Evolutionary conservation across 2,888 invertebrate species (phyloP), one percentile per base, ranked within the genome.

Genomic region (Leistus spinibarbis): DNA sequence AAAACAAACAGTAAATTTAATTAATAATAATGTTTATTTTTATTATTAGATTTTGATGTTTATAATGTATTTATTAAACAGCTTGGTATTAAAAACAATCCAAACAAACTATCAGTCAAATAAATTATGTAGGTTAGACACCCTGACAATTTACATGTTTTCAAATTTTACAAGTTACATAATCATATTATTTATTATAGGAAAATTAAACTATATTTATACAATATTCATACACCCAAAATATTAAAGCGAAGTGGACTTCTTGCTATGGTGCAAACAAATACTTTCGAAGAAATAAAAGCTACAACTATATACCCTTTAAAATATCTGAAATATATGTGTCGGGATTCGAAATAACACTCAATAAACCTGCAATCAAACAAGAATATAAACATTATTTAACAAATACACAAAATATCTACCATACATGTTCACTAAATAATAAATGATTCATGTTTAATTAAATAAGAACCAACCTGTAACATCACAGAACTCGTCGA

Each of bases 401-500:
- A 75, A n/a, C 16, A 40, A 1, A 17, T 53, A 53, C 16, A 66
- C 16, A 22, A 9, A 40, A 10, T 20, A 67, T 3, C 20, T 57
- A n/a, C 13, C 1, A 54, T 16, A 53, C 2, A n/a, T 62, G 5
- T 67, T 54, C 2, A 53, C 40, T 16, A 56, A 10, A 16, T 56
- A 10, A 17, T 57, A 57, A 3, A 54, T 2, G 17, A 9, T 24
- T 54, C 16, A 60, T 3, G 13, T 27, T n/a, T n/a, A 64, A 60
- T 13, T n/a, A 66, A 19, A 69, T 3, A 40, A 40, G 13, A 70
- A 84, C 86, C 85, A 84, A 90, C 96, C 96, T 80, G 93, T 90
- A 79, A 97, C 95, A 90, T 98, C 98, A 86, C 95, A 95, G 88
- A 96, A 96, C 88, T 98, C 98, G 5, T 90, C 90, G 85, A 98